A percentile compares a stretch with the other conserved stretches of the same genome.
Evolutionary conservation across 2,113 vertebrate genomes (phyloP).

Genomic region (Ciconia stormi): DNA sequence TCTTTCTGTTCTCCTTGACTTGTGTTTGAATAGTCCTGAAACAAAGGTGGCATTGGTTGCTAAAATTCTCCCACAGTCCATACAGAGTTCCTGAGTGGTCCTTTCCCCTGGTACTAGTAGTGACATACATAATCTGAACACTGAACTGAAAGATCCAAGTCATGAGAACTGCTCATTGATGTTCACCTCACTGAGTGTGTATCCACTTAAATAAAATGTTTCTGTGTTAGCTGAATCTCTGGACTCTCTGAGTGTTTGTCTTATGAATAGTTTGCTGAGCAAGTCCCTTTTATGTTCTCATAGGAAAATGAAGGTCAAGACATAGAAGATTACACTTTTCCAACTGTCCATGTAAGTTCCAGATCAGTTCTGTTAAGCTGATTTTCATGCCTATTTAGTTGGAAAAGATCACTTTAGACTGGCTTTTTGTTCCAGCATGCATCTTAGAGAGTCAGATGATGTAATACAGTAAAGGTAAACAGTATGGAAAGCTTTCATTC

Average conservation of each 20-base stretch:
- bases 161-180: not conserved
- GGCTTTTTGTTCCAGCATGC: not conserved
- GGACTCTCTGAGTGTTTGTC: not conserved
- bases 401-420: not conserved
- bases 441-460: not conserved
- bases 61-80: not conserved
- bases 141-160: not conserved
- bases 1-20: not conserved
- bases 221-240: not conserved
- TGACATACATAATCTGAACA: not conserved
- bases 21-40: not conserved
- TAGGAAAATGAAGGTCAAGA: conserved; percentile 79
- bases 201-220: not conserved
- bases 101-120: not conserved
- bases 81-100: not conserved
- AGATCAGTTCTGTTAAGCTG: conserved; percentile 4
- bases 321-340: conserved; percentile 74
- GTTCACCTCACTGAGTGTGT: not conserved
- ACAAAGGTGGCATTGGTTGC: not conserved
- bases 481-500: not conserved
- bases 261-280: not conserved
- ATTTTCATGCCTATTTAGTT: not conserved
- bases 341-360: conserved; percentile 73
- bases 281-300: conserved; percentile 22
- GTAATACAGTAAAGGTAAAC: not conserved